Evolutionary conservation across 2,113 vertebrate genomes (phyloP), one percentile per base, ranked within the genome.

Genomic region (Baryphthengus martii): DNA sequence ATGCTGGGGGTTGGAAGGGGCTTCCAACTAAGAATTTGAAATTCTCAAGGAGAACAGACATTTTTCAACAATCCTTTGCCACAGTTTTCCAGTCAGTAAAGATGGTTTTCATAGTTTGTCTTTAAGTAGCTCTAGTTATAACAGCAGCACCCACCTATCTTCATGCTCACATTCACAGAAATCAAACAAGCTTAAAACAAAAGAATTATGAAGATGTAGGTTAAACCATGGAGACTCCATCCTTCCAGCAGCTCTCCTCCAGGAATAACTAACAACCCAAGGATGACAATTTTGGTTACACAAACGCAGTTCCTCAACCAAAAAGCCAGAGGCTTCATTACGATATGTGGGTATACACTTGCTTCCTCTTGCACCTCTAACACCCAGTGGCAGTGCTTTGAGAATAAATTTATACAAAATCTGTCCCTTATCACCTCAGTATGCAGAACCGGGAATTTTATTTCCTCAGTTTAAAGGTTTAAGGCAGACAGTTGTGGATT

Each of bases 331-430:
- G 5, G 19, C 35, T 71, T 28, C 17, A 5, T 33, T n/a, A 8
- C 2, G 2, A 39, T 31, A 11, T 0, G 0, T 31, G 25, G n/a
- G 25, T 11, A 33, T 31, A 24, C 28, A 13, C 2, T 28, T 40
- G 17, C 42, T 65, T 85, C 25, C 45, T 70, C 31, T 26, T 75
- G 35, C 77, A 72, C 29, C 52, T 71, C 75, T 37, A 47, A 3
- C 13, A 29, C 23, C 17, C 74, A 50, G 20, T 8, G 11, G 19
- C 35, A 90, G 49, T 3, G 1, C 49, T 61, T 20, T 6, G 17
- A 68, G 44, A 52, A 31, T 2, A 3, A 44, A 28, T 49, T 59
- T 19, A 2, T 31, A 11, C 21, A 58, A 31, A 81, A 29, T 26
- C n/a, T 53, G 39, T 5, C 21, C 47, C 19, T 82, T 70, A 21